These are phyloP conservation scores for Clistopyga incitator DNA, from an alignment of 2,888 invertebrate species.

Conservation along the genomic window DNA sequence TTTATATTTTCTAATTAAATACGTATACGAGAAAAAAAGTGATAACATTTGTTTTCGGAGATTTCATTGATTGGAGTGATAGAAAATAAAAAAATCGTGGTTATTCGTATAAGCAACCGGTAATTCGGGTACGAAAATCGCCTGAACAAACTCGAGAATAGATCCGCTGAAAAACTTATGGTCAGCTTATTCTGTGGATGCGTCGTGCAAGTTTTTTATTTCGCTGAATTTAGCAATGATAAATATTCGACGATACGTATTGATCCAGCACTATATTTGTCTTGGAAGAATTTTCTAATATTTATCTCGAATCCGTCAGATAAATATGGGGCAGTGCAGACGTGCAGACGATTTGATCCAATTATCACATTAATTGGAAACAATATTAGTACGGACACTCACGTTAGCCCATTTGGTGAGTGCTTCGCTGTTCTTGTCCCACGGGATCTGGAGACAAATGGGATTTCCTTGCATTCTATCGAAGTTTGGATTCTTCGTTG, in stretches of 20 bases:
- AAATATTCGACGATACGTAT: conserved; percentile 2
- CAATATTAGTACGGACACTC: conserved; percentile 81
- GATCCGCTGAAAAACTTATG: no score
- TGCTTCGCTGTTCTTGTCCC: conserved; percentile 93
- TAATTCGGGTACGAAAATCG: no score
- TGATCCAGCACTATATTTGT: conserved; percentile 5
- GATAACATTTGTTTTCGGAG: no score
- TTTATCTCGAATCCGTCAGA: neutral
- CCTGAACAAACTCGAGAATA: no score
- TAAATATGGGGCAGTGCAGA: neutral
- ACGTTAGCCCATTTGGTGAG: conserved; percentile 95
- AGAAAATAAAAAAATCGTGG: no score
- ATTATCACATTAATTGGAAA: neutral
- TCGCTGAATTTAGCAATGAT: neutral
- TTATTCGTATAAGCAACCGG: no score
- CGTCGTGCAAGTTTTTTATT: neutral
- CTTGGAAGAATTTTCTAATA: neutral
- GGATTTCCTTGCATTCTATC: conserved; percentile 95
- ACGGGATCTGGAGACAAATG: conserved; percentile 95
- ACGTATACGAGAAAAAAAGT: no score
- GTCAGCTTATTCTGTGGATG: neutral
- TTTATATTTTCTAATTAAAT: no score
- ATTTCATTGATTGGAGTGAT: no score
- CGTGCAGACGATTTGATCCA: neutral
- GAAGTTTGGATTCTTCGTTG: conserved; percentile 94